Evolutionary conservation across 2,888 invertebrate species (phyloP), one percentile per base, ranked within the genome.

Genomic region (Ophraella communa): DNA sequence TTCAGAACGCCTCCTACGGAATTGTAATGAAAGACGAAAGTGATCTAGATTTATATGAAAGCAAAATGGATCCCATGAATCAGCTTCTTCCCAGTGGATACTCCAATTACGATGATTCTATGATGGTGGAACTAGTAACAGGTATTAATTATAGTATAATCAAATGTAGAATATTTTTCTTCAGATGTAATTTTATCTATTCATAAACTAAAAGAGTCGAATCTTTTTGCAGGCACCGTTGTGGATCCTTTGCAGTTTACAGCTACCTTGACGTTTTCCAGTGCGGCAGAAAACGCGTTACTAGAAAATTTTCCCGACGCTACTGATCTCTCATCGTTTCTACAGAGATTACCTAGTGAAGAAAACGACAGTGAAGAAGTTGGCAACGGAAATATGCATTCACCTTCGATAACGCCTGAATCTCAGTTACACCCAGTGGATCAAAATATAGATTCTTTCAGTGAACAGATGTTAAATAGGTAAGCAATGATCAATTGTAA

Each of bases 211-310:
- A 47, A 5, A n/a, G 14, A 5, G 1, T 51, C 18, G 10, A 10
- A 30, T 21, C 10, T 1, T 39, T 30, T 90, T 30, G 83, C 85
- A n/a, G 90, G 90, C 35, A 87, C 88, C 23, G 89, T 90, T 1
- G 92, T 93, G 39, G 93, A 94, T 81, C 92, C 92, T 27, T 84
- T 92, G 53, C 93, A 93, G 75, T 93, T 94, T 79, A 90, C 91
- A 7, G 92, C 92, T 2, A 92, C 93, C 0, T 80, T 94, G 58
- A 92, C 93, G 55, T 91, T 94, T 78, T 89, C 91, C 51, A 89
- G 89, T 51, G 88, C 91, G 11, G 90, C 91, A 33, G 93, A 93
- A 81, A 89, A 91, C 74, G 86, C 89, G 1, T 84, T 94, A 55
- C 84, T 94, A 71, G 93, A 93, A 74, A 90, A 89, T 73, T 83